Conservation (phyloP, 2,888 invertebrate species). For the Chloromyia formosa region DNA sequence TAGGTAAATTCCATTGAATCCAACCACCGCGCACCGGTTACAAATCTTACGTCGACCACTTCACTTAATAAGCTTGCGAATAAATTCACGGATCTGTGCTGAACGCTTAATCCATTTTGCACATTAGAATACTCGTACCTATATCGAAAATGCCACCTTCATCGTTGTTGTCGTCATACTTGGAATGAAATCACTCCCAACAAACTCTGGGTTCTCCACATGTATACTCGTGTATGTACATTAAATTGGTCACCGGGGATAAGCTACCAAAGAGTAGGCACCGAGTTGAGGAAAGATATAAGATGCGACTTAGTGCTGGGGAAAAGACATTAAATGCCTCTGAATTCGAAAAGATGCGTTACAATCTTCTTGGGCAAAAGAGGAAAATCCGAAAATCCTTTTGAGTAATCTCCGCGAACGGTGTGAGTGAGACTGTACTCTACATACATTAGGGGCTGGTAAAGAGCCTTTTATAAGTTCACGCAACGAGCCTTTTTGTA, state of each 20-base stretch:
- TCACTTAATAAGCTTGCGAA: not conserved
- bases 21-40: not conserved
- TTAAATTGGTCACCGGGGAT: not conserved
- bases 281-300: not conserved
- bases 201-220: not conserved
- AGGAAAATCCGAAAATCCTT: constrained; percentile 27
- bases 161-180: not conserved
- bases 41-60: not conserved
- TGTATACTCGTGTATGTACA: not conserved
- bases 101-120: not conserved
- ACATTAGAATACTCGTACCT: not conserved
- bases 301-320: not conserved
- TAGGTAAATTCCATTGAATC: not conserved
- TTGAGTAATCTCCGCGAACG: constrained; percentile 27
- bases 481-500: not conserved
- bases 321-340: not conserved
- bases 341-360: constrained; percentile 10
- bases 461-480: not conserved
- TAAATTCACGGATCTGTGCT: not conserved
- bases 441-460: too few species aligned
- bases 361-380: constrained; percentile 20
- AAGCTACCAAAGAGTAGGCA: too few species aligned
- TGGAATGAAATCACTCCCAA: not conserved
- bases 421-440: constrained; percentile 4
- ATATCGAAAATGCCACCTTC: not conserved